A percentile compares a stretch with the other conserved stretches of the same genome.
Conservation (phyloP, 1,140 invertebrate species). For the Geopemphigus sp. region DNA sequence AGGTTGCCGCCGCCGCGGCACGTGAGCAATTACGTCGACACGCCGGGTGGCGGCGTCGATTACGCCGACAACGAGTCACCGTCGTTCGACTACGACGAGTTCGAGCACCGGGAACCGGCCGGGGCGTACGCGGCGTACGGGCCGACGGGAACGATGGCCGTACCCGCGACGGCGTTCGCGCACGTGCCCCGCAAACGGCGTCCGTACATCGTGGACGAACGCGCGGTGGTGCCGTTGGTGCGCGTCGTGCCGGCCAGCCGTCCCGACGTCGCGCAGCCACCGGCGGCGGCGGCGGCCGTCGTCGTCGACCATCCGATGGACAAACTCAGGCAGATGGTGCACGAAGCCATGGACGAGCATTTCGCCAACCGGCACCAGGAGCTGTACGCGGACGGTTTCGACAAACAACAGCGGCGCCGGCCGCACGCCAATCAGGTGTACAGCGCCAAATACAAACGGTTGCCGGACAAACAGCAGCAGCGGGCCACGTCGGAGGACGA, state of each 20-base stretch:
- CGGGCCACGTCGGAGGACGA: not conserved
- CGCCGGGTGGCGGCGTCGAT: not conserved
- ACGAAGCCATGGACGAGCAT: slow-evolving; percentile 32
- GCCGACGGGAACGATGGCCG: not conserved
- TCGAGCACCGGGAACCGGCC: not conserved
- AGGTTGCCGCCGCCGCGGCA: not conserved
- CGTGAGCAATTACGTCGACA: not conserved
- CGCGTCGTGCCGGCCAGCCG: not conserved
- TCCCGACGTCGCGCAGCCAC: not conserved
- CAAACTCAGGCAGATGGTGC: slow-evolving; percentile 20
- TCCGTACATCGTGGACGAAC: not conserved
- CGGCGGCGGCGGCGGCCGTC: not conserved
- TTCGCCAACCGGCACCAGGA: slow-evolving; percentile 19
- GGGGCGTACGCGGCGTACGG: not conserved
- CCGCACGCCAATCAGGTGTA: not conserved
- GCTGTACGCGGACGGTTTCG: slow-evolving; percentile 33
- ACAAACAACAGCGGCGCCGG: not conserved
- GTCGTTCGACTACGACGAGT: slow-evolving; percentile 23
- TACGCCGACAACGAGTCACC: slow-evolving; percentile 18
- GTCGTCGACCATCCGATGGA: not conserved
- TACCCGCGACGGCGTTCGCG: not conserved
- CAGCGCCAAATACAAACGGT: slow-evolving; percentile 23
- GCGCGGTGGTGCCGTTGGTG: not conserved
- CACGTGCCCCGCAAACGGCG: not conserved
- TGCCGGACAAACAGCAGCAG: not conserved